Evolutionary conservation across 2,797 vertebrate species (phyloP).

Genomic region (Acrocephalus scirpaceus): DNA sequence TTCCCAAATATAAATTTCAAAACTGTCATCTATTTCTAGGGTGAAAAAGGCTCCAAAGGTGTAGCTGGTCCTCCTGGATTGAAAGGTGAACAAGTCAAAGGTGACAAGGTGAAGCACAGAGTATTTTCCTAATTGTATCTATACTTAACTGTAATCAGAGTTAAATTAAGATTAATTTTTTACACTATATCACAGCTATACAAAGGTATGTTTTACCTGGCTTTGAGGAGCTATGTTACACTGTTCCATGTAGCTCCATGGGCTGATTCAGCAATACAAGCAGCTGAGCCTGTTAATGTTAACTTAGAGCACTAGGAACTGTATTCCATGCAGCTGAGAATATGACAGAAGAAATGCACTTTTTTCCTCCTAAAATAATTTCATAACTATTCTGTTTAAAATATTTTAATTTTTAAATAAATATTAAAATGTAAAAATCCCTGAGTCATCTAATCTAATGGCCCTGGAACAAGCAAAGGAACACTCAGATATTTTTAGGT

Average conservation of each 20-base stretch:
- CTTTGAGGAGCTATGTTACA: background rate
- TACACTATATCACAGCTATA: background rate
- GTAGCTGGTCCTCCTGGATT: conserved; percentile 75
- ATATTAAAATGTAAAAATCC: background rate
- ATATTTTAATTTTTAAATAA: background rate
- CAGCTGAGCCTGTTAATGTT: background rate
- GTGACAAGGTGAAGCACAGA: conserved; percentile 81
- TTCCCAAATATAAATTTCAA: background rate
- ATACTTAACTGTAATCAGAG: background rate
- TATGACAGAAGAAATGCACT: background rate
- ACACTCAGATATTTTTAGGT: background rate
- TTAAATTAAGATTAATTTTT: background rate
- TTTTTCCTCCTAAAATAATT: background rate
- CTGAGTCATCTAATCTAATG: background rate
- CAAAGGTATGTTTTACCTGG: background rate
- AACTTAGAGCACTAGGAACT: background rate
- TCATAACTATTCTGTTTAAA: background rate
- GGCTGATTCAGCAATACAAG: background rate
- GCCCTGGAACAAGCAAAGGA: background rate
- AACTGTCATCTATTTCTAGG: conserved; percentile 73
- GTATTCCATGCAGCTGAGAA: background rate
- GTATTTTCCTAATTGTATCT: background rate
- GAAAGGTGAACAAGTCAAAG: conserved; percentile 81
- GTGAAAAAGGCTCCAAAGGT: conserved; percentile 84
- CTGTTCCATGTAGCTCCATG: background rate